These are phyloP conservation scores for Montipora sp. DNA, from an alignment of 64 coral and sea anemone genomes.

Conservation along the genomic window DNA sequence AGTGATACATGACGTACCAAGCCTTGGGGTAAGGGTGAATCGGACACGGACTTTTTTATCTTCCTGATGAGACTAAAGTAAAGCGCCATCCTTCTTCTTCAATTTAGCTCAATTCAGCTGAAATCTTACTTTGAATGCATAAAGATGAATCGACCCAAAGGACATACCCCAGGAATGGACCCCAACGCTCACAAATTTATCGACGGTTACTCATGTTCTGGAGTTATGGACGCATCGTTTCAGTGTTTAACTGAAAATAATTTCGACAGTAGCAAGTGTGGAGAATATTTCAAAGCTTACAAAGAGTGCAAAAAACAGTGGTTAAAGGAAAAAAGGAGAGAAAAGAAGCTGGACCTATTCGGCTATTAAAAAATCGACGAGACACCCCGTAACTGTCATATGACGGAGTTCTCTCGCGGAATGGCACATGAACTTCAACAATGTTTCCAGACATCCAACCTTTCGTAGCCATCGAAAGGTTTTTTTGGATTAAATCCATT, in stretches of 20 bases:
- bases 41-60: no score
- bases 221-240: slow-evolving; percentile 8
- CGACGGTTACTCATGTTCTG: slow-evolving; percentile 22
- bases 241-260: slow-evolving; percentile 14
- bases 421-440: no score
- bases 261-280: slow-evolving; percentile 24
- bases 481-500: no score
- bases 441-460: no score
- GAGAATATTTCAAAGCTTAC: slow-evolving; percentile 28
- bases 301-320: slow-evolving; percentile 15
- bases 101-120: background rate
- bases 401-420: no score
- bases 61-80: no score
- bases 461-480: no score
- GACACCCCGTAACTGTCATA: no score
- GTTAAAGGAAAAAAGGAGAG: slow-evolving; percentile 4
- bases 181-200: slow-evolving; percentile 55
- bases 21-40: no score
- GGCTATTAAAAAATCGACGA: no score
- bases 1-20: no score
- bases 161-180: slow-evolving; percentile 31
- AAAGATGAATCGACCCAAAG: slow-evolving; percentile 29
- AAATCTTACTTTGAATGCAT: background rate
- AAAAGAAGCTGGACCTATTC: background rate
- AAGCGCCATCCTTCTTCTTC: background rate